These are phyloP conservation scores for Mythimna vitellina DNA, from an alignment of 2,888 invertebrate species.

Conservation along the genomic window DNA sequence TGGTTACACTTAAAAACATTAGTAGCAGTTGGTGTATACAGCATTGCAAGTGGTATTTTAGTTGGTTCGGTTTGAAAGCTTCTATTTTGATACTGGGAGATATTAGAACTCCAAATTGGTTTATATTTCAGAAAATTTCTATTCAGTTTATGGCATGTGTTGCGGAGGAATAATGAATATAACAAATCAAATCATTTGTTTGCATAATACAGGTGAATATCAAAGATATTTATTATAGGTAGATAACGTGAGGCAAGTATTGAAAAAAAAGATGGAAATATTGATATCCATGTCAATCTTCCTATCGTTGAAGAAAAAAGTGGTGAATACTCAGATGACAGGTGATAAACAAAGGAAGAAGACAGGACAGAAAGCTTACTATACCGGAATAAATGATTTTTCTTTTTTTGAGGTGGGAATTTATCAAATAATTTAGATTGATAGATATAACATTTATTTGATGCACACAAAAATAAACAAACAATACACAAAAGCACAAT, in stretches of 20 bases:
- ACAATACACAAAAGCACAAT: too few relatives aligned
- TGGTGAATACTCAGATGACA: background rate
- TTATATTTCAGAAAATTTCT: background rate
- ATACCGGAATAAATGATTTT: too few relatives aligned
- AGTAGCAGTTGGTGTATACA: slow-evolving; percentile 31
- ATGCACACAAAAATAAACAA: too few relatives aligned
- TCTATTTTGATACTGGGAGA: background rate
- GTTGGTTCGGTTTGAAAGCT: background rate
- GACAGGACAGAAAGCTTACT: background rate
- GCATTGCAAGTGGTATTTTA: slow-evolving; percentile 4
- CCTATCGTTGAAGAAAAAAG: too few relatives aligned
- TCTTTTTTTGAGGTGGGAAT: background rate
- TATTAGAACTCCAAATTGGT: background rate
- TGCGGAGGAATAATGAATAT: background rate
- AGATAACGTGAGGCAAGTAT: background rate
- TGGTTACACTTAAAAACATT: slow-evolving; percentile 47
- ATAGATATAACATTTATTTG: too few relatives aligned
- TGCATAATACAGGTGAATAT: too few relatives aligned
- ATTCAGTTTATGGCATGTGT: background rate
- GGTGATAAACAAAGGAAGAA: background rate
- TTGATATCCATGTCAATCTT: background rate
- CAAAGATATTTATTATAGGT: too few relatives aligned
- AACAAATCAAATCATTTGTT: too few relatives aligned
- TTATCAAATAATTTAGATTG: too few relatives aligned
- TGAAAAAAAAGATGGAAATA: background rate